phyloP scores from a whole-genome alignment of 1,140 invertebrate species.

The Zaprionus lachaisei region DNA sequence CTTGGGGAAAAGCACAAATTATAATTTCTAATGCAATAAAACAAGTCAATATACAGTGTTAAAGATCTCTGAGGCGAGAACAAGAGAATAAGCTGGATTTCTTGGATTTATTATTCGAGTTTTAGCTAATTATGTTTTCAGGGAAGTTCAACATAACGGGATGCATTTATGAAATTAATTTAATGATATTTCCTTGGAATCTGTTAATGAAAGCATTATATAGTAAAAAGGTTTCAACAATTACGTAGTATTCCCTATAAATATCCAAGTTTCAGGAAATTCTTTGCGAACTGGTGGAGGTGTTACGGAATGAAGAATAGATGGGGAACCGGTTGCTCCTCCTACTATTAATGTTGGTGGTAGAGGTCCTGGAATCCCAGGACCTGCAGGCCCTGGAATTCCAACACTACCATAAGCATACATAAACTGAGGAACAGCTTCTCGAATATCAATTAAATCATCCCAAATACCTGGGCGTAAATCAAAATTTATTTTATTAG shows the following conservation, averaged over 20 bases:
- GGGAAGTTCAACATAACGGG: background rate
- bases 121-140: background rate
- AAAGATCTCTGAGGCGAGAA: background rate
- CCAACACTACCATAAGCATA: background rate
- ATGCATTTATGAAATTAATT: background rate
- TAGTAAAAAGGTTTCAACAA: background rate
- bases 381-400: background rate
- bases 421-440: background rate
- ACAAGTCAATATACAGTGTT: background rate
- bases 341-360: background rate
- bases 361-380: background rate
- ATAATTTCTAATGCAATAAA: background rate
- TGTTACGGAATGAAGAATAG: background rate
- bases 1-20: background rate
- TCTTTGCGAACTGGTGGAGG: constrained; percentile 34
- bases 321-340: background rate
- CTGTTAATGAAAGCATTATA: background rate
- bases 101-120: background rate
- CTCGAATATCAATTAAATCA: background rate
- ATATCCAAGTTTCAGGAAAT: constrained; percentile 56
- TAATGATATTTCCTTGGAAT: background rate
- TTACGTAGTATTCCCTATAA: constrained; percentile 37
- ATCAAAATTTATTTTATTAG: background rate
- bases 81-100: background rate
- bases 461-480: background rate